Evolutionary conservation across 2,888 invertebrate species (phyloP).

Genomic region (Seira musarum): DNA sequence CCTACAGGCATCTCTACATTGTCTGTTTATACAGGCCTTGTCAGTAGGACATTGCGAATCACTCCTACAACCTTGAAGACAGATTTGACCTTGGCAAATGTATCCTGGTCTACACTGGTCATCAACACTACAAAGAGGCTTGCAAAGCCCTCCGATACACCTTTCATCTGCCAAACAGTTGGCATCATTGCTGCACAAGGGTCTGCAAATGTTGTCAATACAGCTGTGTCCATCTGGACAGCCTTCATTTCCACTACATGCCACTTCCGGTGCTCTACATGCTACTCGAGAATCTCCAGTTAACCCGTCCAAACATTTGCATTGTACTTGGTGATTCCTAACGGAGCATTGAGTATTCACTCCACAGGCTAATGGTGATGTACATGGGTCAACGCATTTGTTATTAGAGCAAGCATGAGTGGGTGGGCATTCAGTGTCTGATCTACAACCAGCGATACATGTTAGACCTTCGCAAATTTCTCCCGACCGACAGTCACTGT

Average conservation of each 20-base stretch:
- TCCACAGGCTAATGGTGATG: conserved; percentile 85
- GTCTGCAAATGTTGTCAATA: conserved; percentile 84
- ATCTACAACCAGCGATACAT: conserved; percentile 86
- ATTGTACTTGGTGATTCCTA: conserved; percentile 81
- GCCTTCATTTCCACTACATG: conserved; percentile 79
- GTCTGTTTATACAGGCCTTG: conserved; percentile 86
- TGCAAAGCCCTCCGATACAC: conserved; percentile 87
- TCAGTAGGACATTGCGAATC: conserved; percentile 84
- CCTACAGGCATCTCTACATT: conserved; percentile 88
- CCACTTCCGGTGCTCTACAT: conserved; percentile 80
- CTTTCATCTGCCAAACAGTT: conserved; percentile 89
- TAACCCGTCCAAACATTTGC: conserved; percentile 81
- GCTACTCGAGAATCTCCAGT: conserved; percentile 83
- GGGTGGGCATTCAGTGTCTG: conserved; percentile 83
- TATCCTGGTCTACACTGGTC: conserved; percentile 84
- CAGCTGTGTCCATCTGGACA: conserved; percentile 84
- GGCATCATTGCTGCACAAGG: conserved; percentile 83
- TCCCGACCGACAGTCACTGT: conserved; percentile 89
- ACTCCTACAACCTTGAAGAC: conserved; percentile 89
- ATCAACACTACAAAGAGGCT: conserved; percentile 89
- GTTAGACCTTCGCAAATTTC: conserved; percentile 89
- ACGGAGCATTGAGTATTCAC: conserved; percentile 85
- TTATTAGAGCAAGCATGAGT: conserved; percentile 84
- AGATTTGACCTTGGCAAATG: conserved; percentile 90
- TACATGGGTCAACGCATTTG: conserved; percentile 85